Evolutionary conservation across 1,140 invertebrate species (phyloP), one percentile per base, ranked within the genome.

Genomic region (Conus betulinus): DNA sequence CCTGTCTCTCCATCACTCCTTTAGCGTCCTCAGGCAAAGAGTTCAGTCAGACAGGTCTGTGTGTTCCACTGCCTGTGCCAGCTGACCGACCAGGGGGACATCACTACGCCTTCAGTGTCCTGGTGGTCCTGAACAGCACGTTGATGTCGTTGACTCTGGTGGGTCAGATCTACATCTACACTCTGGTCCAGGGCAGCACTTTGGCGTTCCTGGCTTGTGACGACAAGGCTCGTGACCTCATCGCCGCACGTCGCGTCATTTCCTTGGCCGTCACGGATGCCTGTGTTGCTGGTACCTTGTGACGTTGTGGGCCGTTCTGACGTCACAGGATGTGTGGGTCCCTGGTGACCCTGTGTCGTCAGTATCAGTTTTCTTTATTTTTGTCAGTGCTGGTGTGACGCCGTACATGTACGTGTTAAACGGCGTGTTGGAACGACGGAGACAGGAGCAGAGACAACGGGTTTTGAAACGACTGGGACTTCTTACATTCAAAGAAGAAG

Each of bases 61-160:
- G 92, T 76, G 67, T 92, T 6, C 89, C 91, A 20, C 85, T 92
- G 23, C 92, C 92, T 11, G 86, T 91, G 5, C 84, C 90, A 17
- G 51, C 84, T 1, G 23, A 91, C 0, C 39, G 85, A 1, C 67
- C 71, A 20, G 60, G 79, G 0, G 92, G 90, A 17, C 90, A 89
- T 84, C 88, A 90, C 57, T 92, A 91, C 83, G 81, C 88, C 78
- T 87, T 87, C 27, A 85, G 83, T 7, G 39, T 92, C 8, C 91
- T 92, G 25, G 88, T 92, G 3, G 55, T 90, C 20, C 78, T 90
- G 67, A 92, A 92, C 60, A 85, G 88, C 51, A 15, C 89, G 0
- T 85, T 89, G 4, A 91, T 92, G 81, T 11, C 90, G 11, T 20
- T 85, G 15, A 88, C 91, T 13, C 86, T 88, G 27, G 55, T 85